Conservation (phyloP, 2,797 vertebrate species). For the Petrocephalus schoutedeni region DNA sequence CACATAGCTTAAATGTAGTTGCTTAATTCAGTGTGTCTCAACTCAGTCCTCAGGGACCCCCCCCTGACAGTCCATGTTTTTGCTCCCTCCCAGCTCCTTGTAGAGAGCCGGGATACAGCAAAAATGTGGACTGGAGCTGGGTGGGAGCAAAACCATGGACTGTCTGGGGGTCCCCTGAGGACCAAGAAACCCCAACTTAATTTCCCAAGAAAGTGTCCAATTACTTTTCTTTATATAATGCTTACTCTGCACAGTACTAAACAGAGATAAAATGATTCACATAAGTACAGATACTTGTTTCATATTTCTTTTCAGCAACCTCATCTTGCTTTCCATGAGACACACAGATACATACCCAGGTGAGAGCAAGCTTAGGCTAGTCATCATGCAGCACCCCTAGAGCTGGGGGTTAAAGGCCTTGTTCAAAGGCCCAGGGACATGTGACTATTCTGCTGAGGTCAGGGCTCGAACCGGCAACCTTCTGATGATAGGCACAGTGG, state of each 20-base stretch:
- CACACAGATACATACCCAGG: not conserved
- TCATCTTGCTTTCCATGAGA: not conserved
- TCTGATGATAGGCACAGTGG: not conserved
- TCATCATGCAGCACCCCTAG: not conserved
- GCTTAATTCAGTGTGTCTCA: not conserved
- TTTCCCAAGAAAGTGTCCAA: not conserved
- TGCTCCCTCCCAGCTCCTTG: not conserved
- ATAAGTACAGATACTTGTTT: too few relatives aligned
- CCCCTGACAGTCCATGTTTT: not conserved
- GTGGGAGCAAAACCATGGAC: not conserved
- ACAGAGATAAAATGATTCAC: not conserved
- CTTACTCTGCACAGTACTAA: not conserved
- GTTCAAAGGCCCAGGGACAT: not conserved
- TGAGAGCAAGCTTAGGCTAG: not conserved
- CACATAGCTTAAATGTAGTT: not conserved
- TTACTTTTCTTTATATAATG: not conserved
- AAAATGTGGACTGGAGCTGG: not conserved
- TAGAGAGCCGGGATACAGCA: not conserved
- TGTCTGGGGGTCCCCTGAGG: too few relatives aligned
- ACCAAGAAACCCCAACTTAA: not conserved
- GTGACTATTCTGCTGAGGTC: not conserved
- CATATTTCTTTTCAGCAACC: not conserved
- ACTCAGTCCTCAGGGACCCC: not conserved
- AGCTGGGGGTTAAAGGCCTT: not conserved
- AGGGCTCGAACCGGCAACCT: not conserved